Evolutionary conservation across 2,113 vertebrate species (phyloP).

Genomic region (Scatophagus argus): DNA sequence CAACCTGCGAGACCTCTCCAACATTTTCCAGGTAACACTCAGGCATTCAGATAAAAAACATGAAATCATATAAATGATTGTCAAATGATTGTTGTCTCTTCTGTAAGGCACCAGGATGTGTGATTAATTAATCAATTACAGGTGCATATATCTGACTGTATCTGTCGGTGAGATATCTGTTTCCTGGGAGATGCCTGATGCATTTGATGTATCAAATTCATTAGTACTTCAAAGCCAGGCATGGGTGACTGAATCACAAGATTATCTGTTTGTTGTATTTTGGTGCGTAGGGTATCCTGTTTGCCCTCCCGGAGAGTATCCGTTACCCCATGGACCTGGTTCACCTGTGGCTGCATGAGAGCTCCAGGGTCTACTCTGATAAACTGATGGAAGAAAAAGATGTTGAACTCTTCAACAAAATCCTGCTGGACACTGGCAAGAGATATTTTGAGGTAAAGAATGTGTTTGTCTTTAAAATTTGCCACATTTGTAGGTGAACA

Average conservation of each 20-base stretch:
- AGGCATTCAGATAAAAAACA: neutral
- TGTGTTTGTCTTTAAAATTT: neutral
- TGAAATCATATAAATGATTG: neutral
- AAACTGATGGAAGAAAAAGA: constrained; percentile 87
- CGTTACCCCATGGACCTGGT: constrained; percentile 83
- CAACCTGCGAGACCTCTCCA: constrained; percentile 85
- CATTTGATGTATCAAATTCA: neutral
- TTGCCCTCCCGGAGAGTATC: constrained; percentile 76
- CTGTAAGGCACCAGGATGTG: neutral
- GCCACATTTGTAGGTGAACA: no score
- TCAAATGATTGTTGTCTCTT: neutral
- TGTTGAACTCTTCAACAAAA: constrained; percentile 84
- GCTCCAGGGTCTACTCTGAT: constrained; percentile 83
- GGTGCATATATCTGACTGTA: neutral
- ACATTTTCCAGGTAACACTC: constrained; percentile 82
- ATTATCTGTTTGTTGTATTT: neutral
- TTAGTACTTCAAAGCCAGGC: neutral
- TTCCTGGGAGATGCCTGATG: neutral
- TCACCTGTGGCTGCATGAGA: constrained; percentile 83
- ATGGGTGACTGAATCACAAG: neutral
- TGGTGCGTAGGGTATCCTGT: constrained; percentile 80
- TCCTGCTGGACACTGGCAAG: constrained; percentile 82
- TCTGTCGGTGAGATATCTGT: neutral
- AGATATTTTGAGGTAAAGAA: constrained; percentile 82
- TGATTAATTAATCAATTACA: no score